Conservation (phyloP, 2,888 invertebrate genomes). For the Mellilla xanthometata region DNA sequence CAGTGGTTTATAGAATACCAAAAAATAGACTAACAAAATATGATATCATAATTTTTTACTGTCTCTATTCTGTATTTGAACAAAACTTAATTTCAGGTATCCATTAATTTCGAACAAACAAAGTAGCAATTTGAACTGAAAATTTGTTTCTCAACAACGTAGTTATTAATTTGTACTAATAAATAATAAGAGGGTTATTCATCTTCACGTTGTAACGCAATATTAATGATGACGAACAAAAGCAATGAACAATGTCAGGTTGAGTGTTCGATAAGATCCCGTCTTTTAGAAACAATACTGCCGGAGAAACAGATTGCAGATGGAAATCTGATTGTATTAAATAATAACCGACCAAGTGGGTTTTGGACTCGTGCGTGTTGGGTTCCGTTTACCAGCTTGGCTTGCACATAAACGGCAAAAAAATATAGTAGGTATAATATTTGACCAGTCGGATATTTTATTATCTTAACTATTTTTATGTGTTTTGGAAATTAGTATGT, state of each 20-base stretch:
- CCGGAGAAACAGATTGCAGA: conserved; percentile 5
- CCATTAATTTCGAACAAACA: conserved; percentile 36
- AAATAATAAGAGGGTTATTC: conserved; percentile 32
- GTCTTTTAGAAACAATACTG: conserved; percentile 8
- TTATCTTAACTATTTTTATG: too few relatives aligned
- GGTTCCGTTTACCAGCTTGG: too few relatives aligned
- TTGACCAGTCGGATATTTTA: too few relatives aligned
- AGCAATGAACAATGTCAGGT: conserved; percentile 18
- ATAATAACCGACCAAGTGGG: too few relatives aligned
- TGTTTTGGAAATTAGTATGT: too few relatives aligned
- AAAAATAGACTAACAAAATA: too few relatives aligned
- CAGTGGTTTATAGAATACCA: too few relatives aligned
- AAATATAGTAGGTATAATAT: too few relatives aligned
- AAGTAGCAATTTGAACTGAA: conserved; percentile 32
- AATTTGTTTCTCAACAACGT: conserved; percentile 33
- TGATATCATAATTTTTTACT: too few relatives aligned
- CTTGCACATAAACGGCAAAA: too few relatives aligned
- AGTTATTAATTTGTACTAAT: conserved; percentile 34
- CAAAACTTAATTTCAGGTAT: conserved; percentile 36
- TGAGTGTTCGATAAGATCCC: conserved; percentile 13
- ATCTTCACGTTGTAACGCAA: conserved; percentile 28
- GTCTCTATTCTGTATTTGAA: conserved; percentile 22
- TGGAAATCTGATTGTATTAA: background rate
- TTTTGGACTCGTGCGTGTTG: too few relatives aligned
- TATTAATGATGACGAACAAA: conserved; percentile 33